These are phyloP conservation scores for Drosophila setosimentum DNA, from an alignment of 2,888 invertebrate species.

Conservation along the genomic window DNA sequence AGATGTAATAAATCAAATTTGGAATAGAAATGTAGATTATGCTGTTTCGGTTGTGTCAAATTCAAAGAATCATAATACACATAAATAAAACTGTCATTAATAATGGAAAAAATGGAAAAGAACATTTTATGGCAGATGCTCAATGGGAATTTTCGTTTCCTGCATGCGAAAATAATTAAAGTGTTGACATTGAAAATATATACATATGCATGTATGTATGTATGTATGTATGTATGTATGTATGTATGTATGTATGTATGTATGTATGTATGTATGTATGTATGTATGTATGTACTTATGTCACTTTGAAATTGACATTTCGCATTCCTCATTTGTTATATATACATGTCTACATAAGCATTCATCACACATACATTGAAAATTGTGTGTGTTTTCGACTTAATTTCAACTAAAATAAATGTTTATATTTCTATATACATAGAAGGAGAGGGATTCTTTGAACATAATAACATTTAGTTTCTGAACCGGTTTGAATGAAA, in stretches of 20 bases:
- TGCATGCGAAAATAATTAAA: constrained; percentile 47
- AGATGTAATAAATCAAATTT: not conserved
- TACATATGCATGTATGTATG: not conserved
- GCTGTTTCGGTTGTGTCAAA: constrained; percentile 3
- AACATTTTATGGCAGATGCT: constrained; percentile 19
- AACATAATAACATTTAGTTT: not conserved
- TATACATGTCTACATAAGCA: not conserved
- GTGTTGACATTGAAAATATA: constrained; percentile 53
- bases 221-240: not conserved
- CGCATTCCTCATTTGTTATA: not conserved
- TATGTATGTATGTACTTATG: not conserved
- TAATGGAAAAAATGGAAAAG: constrained; percentile 19
- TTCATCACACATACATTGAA: not conserved
- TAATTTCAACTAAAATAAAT: constrained; percentile 1
- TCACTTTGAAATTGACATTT: constrained; percentile 3
- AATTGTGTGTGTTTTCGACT: not conserved
- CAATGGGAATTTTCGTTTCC: constrained; percentile 11
- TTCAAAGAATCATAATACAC: constrained; percentile 13
- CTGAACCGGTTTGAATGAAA: not conserved
- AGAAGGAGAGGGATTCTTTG: not conserved
- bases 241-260: not conserved
- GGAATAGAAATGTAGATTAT: constrained; percentile 7
- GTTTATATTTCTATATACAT: not conserved
- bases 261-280: not conserved
- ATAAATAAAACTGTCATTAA: constrained; percentile 43